phyloP scores from a whole-genome alignment of 2,113 vertebrate species.

The Istiophorus platypterus region DNA sequence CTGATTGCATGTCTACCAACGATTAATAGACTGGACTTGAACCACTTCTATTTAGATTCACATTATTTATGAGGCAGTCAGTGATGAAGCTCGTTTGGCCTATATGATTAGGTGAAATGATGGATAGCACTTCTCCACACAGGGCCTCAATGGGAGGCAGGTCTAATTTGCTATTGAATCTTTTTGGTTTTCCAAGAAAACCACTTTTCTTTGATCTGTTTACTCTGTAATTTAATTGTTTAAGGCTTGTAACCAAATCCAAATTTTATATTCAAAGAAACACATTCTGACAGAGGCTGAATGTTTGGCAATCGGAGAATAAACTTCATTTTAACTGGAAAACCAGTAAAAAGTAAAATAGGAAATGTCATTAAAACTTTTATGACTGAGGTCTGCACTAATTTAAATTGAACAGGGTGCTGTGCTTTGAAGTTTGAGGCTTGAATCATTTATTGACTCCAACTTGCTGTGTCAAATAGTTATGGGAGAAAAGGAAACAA shows the following conservation, averaged over 20 bases:
- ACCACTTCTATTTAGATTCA: slow-evolving; percentile 38
- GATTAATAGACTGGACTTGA: slow-evolving; percentile 50
- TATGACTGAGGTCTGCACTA: slow-evolving; percentile 38
- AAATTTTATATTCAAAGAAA: slow-evolving; percentile 19
- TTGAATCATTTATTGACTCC: slow-evolving; percentile 48
- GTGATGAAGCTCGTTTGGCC: slow-evolving; percentile 44
- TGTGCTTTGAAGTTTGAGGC: slow-evolving; percentile 35
- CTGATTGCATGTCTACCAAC: slow-evolving; percentile 19
- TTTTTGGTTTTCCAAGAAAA: slow-evolving; percentile 23
- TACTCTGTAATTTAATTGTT: slow-evolving; percentile 3
- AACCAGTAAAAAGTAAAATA: slow-evolving; percentile 40
- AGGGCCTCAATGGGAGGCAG: not conserved
- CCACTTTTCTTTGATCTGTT: slow-evolving; percentile 4
- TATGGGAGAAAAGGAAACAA: slow-evolving; percentile 13
- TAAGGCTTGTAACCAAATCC: not conserved
- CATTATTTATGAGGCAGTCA: slow-evolving; percentile 58
- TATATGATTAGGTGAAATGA: slow-evolving; percentile 57
- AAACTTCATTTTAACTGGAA: slow-evolving; percentile 35
- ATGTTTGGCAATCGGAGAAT: slow-evolving; percentile 11
- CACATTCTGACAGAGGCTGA: slow-evolving; percentile 8
- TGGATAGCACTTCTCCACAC: slow-evolving; percentile 21
- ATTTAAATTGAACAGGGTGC: slow-evolving; percentile 39
- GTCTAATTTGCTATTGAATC: slow-evolving; percentile 30
- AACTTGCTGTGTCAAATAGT: not conserved
- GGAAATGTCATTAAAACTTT: slow-evolving; percentile 48